Evolutionary conservation across 2,888 invertebrate species (phyloP), one percentile per base, ranked within the genome.

Genomic region (Lepidocyrtoides sp.): DNA sequence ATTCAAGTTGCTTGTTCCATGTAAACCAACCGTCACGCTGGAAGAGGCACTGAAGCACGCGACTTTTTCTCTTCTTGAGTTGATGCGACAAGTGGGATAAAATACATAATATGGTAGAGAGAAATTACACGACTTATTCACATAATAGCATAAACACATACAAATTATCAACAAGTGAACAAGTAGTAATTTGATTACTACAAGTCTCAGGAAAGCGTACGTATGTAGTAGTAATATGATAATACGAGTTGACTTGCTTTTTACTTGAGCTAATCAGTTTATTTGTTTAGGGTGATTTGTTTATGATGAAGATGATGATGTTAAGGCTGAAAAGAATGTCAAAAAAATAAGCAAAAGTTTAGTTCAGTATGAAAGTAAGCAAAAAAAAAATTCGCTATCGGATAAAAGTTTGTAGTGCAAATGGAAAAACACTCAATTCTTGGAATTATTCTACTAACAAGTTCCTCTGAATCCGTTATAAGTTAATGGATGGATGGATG

Each of bases 1-100:
- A 72, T 72, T 20, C 32, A 69, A 20, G 17, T 51, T 72, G 54
- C 14, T 32, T 8, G 20, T 57, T 85, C 57, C 86, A 48, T 60
- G 77, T 87, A 77, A 79, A 44, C 41, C 48, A 23, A 48, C 63
- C 86, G 86, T 87, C 86, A 87, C 77, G 77, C 77, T 77, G 77
- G 36, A 77, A 12, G 69, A 66, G 57, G 57, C 85, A 85, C 75
- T 10, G 41, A 66, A 72, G 72, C 84, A 84, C 84, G 84, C 84
- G 84, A 69, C 84, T 10, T n/a, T n/a, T n/a, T n/a, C 10, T 32
- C 3, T 69, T 20, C 20, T 41, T 44, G 23, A 7, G 60, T 17
- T 10, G n/a, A 14, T 23, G 26, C 44, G 48, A 17, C 20, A 75
- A 32, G 12, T 51, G 29, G 10, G 51, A 72, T 69, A 44, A 44